These are phyloP conservation scores for Periplaneta americana DNA, from an alignment of 1,140 invertebrate genomes.

Conservation along the genomic window DNA sequence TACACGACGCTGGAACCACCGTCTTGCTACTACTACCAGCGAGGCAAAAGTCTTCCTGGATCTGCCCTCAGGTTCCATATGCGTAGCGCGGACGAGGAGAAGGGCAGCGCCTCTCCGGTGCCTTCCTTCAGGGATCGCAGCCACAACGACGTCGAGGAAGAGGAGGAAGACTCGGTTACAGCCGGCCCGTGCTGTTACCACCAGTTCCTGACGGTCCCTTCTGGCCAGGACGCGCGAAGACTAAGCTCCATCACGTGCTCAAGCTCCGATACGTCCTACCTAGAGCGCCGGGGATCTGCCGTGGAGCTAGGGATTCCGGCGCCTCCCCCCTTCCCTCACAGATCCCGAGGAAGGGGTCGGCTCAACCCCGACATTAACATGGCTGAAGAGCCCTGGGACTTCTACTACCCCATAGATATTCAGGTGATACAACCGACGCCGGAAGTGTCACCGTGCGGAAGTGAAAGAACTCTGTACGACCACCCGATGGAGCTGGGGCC, in stretches of 20 bases:
- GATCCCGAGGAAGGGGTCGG: not conserved
- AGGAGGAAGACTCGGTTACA: not conserved
- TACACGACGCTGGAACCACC: not conserved
- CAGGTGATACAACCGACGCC: conserved; percentile 72
- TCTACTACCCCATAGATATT: conserved; percentile 67
- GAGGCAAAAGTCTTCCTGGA: conserved; percentile 39
- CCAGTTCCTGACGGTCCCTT: conserved; percentile 14
- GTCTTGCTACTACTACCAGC: not conserved
- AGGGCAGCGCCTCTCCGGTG: not conserved
- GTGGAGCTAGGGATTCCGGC: conserved; percentile 62
- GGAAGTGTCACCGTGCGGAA: conserved; percentile 71
- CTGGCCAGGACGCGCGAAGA: conserved; percentile 46
- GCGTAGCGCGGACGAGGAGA: not conserved
- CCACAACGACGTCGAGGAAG: not conserved
- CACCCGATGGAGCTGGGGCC: conserved; percentile 22
- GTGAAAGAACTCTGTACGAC: conserved; percentile 50
- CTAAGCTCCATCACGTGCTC: conserved; percentile 75
- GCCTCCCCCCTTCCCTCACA: conserved; percentile 38
- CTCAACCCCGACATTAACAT: not conserved
- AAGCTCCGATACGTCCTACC: conserved; percentile 72
- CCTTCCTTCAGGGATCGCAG: not conserved
- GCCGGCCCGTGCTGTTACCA: conserved; percentile 6
- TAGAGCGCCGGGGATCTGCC: conserved; percentile 69
- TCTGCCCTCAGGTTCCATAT: conserved; percentile 44
- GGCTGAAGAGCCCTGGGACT: conserved; percentile 47